Evolutionary conservation across 2,888 invertebrate species (phyloP), one percentile per base, ranked within the genome.

Genomic region (Lucinisca nassula): DNA sequence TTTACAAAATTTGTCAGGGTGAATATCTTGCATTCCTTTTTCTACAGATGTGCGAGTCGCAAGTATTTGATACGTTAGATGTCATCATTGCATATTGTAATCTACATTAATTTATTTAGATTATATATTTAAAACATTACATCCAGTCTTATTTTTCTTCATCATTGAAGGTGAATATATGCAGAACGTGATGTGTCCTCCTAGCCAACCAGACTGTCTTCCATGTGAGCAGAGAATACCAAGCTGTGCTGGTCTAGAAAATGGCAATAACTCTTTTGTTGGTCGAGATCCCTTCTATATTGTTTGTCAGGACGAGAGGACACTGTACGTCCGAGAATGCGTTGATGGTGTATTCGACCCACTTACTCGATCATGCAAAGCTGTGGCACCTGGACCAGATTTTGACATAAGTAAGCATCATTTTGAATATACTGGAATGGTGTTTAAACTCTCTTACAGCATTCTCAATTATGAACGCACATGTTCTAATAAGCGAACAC

Each of bases 221-320:
- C 84, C 91, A 6, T 94, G 93, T 55, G 82, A 91, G 37, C 83
- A 87, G 77, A 83, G 91, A 45, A 89, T 92, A 21, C 92, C 92
- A 17, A 91, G 90, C 72, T 91, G 91, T 72, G 74, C 82, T 14
- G 90, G 90, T 1, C 80, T 91, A 0, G 76, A 81, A 30, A 85
- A 87, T 32, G 91, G 91, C 21, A 91, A 91, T 82, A 90, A 91
- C 80, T 84, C 88, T 4, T 88, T 91, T 67, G 61, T 79, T 0
- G 91, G 91, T 1, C 78, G 88, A 37, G 89, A 91, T 21, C 78
- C 77, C 35, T 85, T 86, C 70, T 89, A 89, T 58, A 77, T 91
- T 37, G 91, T 89, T 1, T 91, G 91, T 49, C 85, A 88, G 76
- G 87, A 88, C 30, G 86, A 89, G 24, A 77, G 90, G 37, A 90